Base-by-base conservation (phyloP, 2,113 vertebrate genomes). In the Colaptes auratus region DNA sequence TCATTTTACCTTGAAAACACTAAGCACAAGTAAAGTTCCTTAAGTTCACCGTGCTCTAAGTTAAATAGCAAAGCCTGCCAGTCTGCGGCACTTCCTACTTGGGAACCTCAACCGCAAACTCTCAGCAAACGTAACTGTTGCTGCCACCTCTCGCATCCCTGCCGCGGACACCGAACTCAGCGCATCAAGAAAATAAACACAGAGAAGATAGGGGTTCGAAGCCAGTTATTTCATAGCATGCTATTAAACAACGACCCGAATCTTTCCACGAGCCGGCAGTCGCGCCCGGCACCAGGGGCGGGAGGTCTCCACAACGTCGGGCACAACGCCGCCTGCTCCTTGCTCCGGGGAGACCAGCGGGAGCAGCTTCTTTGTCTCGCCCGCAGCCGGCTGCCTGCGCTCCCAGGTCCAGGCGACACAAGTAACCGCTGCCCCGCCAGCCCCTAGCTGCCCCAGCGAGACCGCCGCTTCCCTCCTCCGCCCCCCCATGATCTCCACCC, bases 291-390 rank as follows among this genome's bases (percentile, higher is more conserved):
- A 12, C 5, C 10, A 3, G 53, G 25, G 39, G 61, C 27, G 33
- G 31, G 10, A 31, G 58, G 20, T 5, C n/a, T 7, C 67, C 79
- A 15, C n/a, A n/a, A n/a, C n/a, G 63, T 73, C 85, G 52, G n/a
- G 66, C 63, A 27, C 71, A 39, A 14, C 59, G 50, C 66, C 5
- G 82, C 15, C 71, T 3, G 84, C 35, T 16, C 71, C 7, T 33
- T 10, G 82, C 61, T 35, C 50, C 8, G 64, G 9, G 25, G 33
- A 35, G 44, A 28, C 36, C 23, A 1, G 25, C 79, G 52, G 81
- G 27, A 72, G 61, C 86, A 33, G 89, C 65, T 85, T 82, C 95
- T 95, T 95, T 96, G 85, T 95, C 78, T 96, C 36, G 18, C 33
- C 84, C 55, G 56, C 39, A 52, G 83, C 31, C 24, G 42, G 14